A percentile compares a stretch with the other conserved stretches of the same genome.
These are phyloP conservation scores for Auanema freiburgensis DNA, from an alignment of 2,888 invertebrate genomes.

Conservation along the genomic window DNA sequence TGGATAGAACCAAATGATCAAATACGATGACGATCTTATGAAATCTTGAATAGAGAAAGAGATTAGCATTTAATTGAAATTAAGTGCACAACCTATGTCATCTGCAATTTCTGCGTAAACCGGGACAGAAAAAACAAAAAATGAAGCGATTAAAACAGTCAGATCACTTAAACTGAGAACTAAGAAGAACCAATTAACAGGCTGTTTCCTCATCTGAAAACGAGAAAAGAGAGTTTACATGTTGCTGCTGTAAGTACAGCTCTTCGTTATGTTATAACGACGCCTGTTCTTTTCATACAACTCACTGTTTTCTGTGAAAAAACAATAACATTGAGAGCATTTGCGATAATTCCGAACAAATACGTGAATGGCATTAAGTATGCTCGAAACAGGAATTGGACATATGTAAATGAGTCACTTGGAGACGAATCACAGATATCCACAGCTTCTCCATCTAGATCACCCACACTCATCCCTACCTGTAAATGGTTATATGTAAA, in stretches of 20 bases:
- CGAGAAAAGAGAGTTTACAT: neutral
- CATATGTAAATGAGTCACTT: slow-evolving; percentile 32
- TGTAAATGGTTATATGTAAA: no score
- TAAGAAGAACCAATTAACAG: slow-evolving; percentile 56
- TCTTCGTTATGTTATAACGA: neutral
- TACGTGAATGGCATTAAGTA: slow-evolving; percentile 55
- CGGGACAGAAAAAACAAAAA: slow-evolving; percentile 56
- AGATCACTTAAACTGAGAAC: slow-evolving; percentile 48
- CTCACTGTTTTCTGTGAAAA: slow-evolving; percentile 49
- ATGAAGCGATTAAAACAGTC: slow-evolving; percentile 49
- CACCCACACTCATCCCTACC: slow-evolving; percentile 15
- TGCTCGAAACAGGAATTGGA: slow-evolving; percentile 50
- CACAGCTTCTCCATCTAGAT: neutral
- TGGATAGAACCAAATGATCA: slow-evolving; percentile 49
- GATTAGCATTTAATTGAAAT: slow-evolving; percentile 6
- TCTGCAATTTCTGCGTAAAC: slow-evolving; percentile 48
- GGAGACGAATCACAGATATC: slow-evolving; percentile 17
- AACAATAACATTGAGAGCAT: slow-evolving; percentile 51
- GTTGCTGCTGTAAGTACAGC: neutral
- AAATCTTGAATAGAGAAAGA: slow-evolving; percentile 8
- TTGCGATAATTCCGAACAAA: slow-evolving; percentile 54
- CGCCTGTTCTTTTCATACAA: slow-evolving; percentile 1
- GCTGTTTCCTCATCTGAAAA: slow-evolving; percentile 53
- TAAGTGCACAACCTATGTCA: slow-evolving; percentile 20
- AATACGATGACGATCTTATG: slow-evolving; percentile 23